Evolutionary conservation across 2,113 vertebrate species (phyloP).

Genomic region (Lepidothrix coronata): DNA sequence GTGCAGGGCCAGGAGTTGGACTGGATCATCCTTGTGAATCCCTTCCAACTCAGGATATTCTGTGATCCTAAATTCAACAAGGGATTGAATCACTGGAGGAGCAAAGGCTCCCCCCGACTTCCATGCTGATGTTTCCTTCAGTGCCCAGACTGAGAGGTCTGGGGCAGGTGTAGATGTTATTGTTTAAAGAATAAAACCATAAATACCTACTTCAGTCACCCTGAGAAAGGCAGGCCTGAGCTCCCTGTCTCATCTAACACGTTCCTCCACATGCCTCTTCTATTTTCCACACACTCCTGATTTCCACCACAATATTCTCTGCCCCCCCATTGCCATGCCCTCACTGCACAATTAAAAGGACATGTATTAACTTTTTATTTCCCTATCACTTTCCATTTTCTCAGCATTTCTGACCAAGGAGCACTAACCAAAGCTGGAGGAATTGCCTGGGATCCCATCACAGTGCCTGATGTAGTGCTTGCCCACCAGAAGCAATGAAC

Average conservation of each 20-base stretch:
- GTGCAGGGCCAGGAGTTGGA: background rate
- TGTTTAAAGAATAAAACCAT: background rate
- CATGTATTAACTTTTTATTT: background rate
- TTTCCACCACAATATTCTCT: background rate
- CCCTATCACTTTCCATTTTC: background rate
- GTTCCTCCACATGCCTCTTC: background rate
- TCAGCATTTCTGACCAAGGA: background rate
- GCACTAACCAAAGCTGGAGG: background rate
- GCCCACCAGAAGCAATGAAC: background rate
- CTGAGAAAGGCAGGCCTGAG: rapidly evolving
- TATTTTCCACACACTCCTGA: background rate
- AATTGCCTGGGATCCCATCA: background rate
- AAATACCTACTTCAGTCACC: background rate
- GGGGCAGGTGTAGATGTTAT: background rate
- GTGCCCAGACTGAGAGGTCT: background rate
- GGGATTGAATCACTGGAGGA: background rate
- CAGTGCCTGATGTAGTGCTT: background rate
- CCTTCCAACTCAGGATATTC: background rate
- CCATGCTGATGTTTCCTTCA: background rate
- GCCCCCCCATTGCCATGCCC: background rate
- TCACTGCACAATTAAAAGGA: background rate
- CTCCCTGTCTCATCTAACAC: background rate
- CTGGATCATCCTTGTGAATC: background rate
- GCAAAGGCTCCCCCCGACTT: background rate
- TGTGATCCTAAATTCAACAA: rapidly evolving